Conservation (phyloP, 2,113 vertebrate species). For the Erinaceus europaeus region DNA sequence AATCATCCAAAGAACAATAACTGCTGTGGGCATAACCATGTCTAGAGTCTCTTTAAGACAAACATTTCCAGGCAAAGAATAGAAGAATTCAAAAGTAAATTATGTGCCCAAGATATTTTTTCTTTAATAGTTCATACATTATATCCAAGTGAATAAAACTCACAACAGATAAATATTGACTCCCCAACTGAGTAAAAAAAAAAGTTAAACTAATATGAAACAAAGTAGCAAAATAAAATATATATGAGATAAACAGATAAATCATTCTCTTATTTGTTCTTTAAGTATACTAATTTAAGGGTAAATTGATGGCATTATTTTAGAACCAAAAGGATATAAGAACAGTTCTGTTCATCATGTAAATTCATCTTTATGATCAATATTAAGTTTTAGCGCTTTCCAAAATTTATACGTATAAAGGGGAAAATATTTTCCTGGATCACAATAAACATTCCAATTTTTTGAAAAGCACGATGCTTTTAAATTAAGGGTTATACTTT, state of each 20-base stretch:
- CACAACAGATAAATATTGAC: neutral
- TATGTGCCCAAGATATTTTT: slow-evolving; percentile 1
- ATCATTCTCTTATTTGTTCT: neutral
- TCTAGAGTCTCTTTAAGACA: slow-evolving; percentile 46
- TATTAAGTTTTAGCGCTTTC: neutral
- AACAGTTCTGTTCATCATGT: neutral
- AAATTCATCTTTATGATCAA: neutral
- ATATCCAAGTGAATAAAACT: neutral
- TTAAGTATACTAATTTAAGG: neutral
- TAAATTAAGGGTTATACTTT: neutral
- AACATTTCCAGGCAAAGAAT: slow-evolving; percentile 34
- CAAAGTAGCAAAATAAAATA: neutral
- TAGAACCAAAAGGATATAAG: neutral
- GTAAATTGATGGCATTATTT: neutral
- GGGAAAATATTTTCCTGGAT: neutral
- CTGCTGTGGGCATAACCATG: neutral
- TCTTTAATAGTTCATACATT: neutral
- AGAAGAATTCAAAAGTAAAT: slow-evolving; percentile 41
- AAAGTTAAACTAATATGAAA: neutral
- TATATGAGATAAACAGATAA: neutral
- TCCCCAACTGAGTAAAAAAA: neutral
- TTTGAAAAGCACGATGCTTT: slow-evolving; percentile 4
- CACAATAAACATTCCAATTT: slow-evolving; percentile 34
- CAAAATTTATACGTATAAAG: neutral
- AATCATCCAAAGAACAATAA: slow-evolving; percentile 13